These are phyloP conservation scores for Spilarctia lutea DNA, from an alignment of 2,888 invertebrate genomes.

Conservation along the genomic window DNA sequence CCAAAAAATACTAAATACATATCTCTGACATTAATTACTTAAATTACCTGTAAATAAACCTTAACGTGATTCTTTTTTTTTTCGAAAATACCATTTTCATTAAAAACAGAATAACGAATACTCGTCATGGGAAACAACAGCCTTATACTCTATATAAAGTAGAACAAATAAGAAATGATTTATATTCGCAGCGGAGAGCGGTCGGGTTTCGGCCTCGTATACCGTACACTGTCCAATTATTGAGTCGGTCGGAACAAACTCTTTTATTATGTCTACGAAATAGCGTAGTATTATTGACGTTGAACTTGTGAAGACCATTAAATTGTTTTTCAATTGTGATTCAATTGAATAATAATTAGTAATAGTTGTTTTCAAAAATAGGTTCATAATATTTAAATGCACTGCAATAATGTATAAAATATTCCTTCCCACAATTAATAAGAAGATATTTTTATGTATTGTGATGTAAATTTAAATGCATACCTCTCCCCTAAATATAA, in stretches of 20 bases:
- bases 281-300: slow-evolving; percentile 20
- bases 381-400: background rate
- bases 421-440: too few relatives aligned
- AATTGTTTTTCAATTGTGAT: background rate
- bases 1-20: background rate
- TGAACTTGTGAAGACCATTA: slow-evolving; percentile 7
- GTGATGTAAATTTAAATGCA: too few relatives aligned
- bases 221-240: slow-evolving; percentile 38
- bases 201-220: slow-evolving; percentile 27
- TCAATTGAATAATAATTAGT: too few relatives aligned
- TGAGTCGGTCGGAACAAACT: slow-evolving; percentile 22
- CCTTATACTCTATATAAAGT: slow-evolving; percentile 8
- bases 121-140: slow-evolving; percentile 1
- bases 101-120: background rate
- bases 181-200: slow-evolving; percentile 30
- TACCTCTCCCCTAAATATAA: too few relatives aligned
- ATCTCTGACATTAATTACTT: background rate
- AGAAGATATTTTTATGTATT: too few relatives aligned
- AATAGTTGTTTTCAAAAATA: background rate
- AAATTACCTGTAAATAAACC: background rate
- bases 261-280: slow-evolving; percentile 24
- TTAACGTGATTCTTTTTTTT: background rate
- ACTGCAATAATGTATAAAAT: too few relatives aligned
- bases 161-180: slow-evolving; percentile 34
- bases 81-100: background rate